Conservation (phyloP, 1,140 invertebrate genomes). For the Drosophila insularis region DNA sequence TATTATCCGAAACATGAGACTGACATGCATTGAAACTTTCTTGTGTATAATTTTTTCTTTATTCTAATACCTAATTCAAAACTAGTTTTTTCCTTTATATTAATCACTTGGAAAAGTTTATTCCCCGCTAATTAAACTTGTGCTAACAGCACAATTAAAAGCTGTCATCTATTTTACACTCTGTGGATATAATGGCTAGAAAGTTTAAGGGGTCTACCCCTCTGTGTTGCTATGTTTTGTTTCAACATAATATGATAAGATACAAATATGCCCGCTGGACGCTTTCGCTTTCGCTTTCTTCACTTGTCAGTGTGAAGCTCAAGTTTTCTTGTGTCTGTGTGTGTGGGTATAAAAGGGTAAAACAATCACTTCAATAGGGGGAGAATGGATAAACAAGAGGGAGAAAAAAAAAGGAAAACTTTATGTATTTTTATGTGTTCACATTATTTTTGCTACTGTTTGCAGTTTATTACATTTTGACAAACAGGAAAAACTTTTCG, state of each 20-base stretch:
- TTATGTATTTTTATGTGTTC: conserved; percentile 28
- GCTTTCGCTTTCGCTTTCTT: conserved; percentile 3
- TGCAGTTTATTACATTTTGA: conserved; percentile 33
- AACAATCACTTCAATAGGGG: conserved; percentile 5
- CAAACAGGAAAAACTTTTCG: conserved; percentile 26
- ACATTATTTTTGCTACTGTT: conserved; percentile 30
- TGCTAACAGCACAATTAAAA: neutral
- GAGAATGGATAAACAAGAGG: conserved; percentile 1
- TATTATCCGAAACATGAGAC: too few species aligned
- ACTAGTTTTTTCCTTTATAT: neutral
- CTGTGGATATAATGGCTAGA: neutral
- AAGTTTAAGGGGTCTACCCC: neutral
- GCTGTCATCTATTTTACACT: neutral
- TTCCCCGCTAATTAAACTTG: neutral
- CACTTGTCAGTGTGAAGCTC: conserved; percentile 13
- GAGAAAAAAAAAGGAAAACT: conserved; percentile 8
- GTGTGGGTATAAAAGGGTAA: neutral
- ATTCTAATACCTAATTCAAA: neutral
- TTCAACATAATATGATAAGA: conserved; percentile 8
- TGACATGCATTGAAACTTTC: too few species aligned
- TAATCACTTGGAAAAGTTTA: neutral
- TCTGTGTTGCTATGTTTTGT: neutral
- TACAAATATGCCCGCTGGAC: conserved; percentile 17
- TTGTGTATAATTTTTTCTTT: too few species aligned
- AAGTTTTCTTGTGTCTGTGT: conserved; percentile 6